These are phyloP conservation scores for Dipus sagitta DNA, from an alignment of 2,797 vertebrate species.

Conservation along the genomic window DNA sequence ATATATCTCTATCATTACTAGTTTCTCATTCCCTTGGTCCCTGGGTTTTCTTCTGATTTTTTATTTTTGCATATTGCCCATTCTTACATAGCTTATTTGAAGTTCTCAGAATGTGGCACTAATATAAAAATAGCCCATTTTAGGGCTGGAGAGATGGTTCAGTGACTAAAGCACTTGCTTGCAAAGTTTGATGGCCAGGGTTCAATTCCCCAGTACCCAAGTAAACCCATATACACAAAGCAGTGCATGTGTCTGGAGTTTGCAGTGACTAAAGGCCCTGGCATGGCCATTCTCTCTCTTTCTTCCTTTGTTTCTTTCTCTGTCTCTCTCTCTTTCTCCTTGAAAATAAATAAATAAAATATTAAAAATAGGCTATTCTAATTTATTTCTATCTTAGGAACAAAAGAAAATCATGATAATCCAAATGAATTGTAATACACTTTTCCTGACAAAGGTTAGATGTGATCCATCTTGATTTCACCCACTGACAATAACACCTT, in stretches of 20 bases:
- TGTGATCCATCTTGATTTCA: slow-evolving; percentile 29
- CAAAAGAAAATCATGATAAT: not conserved
- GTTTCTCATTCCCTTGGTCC: not conserved
- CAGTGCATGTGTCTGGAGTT: too few relatives aligned
- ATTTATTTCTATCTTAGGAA: slow-evolving; percentile 37
- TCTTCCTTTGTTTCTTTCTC: too few relatives aligned
- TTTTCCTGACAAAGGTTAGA: slow-evolving; percentile 1
- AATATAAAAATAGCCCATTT: not conserved
- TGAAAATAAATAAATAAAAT: too few relatives aligned
- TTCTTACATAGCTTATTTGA: too few relatives aligned
- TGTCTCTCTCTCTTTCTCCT: too few relatives aligned
- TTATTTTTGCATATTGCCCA: not conserved
- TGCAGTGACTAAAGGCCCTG: too few relatives aligned
- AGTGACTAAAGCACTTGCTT: too few relatives aligned
- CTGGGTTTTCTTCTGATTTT: not conserved
- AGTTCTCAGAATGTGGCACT: not conserved
- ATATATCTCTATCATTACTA: not conserved
- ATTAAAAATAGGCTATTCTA: not conserved
- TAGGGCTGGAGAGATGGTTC: too few relatives aligned
- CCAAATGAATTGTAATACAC: not conserved
- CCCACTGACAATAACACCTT: not conserved
- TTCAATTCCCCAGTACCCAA: too few relatives aligned
- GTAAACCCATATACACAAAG: too few relatives aligned
- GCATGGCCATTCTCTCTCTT: too few relatives aligned
- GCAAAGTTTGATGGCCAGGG: too few relatives aligned